Evolutionary conservation across 2,113 vertebrate genomes (phyloP), one percentile per base, ranked within the genome.

Genomic region (Columba janthina): DNA sequence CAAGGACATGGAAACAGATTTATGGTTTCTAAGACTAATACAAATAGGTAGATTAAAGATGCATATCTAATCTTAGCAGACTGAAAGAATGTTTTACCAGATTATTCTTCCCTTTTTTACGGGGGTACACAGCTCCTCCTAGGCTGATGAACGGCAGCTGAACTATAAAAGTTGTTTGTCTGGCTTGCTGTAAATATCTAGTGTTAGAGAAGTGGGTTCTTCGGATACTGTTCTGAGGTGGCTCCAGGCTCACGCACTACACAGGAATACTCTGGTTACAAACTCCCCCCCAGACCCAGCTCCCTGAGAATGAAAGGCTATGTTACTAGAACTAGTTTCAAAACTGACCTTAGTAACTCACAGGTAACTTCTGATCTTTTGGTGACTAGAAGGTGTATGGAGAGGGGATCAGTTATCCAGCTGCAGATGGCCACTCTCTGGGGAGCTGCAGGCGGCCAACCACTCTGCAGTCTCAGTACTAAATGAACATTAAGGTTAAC

Each of bases 41-140:
- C 38, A 83, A 83, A 42, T n/a, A 91, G 58, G 54, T 75, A 78
- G 79, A 82, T 85, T 92, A 94, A 87, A 94, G 84, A 91, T 85
- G 57, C 53, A 20, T 92, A 89, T 89, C 89, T 84, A 64, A 79
- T 36, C 5, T 71, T 64, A 88, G 34, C 19, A 70, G 70, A 73
- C 10, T 66, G 56, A 83, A 95, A 80, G 31, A 92, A 44, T 32
- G 48, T 75, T 3, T 89, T 73, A 89, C 36, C 24, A 79, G 78
- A 66, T 85, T 76, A 83, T 70, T 66, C 51, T 74, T 85, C 25
- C 36, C 12, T 20, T 15, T 84, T 95, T 73, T 42, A 53, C 57
- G n/a, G 54, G n/a, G 20, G 36, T 32, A 44, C 1, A 5, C 31
- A 76, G 50, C 36, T 89, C 64, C 53, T 82, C 71, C 74, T 26